These are phyloP conservation scores for Panopea generosa DNA, from an alignment of 2,888 invertebrate species.

Conservation along the genomic window DNA sequence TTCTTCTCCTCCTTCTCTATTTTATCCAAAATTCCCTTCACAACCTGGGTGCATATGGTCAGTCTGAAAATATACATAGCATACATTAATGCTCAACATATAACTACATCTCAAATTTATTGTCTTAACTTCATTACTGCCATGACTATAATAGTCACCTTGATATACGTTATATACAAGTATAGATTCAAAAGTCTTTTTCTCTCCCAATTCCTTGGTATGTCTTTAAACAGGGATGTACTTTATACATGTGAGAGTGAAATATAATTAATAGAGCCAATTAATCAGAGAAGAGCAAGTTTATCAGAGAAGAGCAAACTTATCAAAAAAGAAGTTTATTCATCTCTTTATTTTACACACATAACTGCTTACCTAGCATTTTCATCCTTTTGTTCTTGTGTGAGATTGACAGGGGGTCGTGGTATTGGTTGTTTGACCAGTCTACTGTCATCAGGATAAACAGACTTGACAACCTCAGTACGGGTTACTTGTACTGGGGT, in stretches of 20 bases:
- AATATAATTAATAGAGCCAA: no score
- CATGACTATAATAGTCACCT: neutral
- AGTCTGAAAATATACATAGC: slow-evolving; percentile 66
- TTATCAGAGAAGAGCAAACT: no score
- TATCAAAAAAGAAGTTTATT: no score
- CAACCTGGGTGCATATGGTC: slow-evolving; percentile 82
- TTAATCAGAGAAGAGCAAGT: no score
- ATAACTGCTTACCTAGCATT: slow-evolving; percentile 80
- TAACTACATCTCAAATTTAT: no score
- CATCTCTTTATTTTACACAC: no score
- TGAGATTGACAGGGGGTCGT: slow-evolving; percentile 65
- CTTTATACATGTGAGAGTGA: no score
- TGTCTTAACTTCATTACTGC: no score
- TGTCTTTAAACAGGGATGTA: no score
- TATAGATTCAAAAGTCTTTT: no score
- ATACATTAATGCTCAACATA: neutral
- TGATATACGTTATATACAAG: no score
- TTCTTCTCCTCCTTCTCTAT: slow-evolving; percentile 84
- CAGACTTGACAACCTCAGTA: slow-evolving; percentile 32
- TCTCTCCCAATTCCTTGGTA: no score
- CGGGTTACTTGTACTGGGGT: slow-evolving; percentile 13
- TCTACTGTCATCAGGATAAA: slow-evolving; percentile 29
- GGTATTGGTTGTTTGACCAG: slow-evolving; percentile 54
- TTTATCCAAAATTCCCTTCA: slow-evolving; percentile 83
- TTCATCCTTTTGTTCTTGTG: slow-evolving; percentile 84